phyloP scores from a whole-genome alignment of 2,888 invertebrate species.

The Osmoderma eremita region DNA sequence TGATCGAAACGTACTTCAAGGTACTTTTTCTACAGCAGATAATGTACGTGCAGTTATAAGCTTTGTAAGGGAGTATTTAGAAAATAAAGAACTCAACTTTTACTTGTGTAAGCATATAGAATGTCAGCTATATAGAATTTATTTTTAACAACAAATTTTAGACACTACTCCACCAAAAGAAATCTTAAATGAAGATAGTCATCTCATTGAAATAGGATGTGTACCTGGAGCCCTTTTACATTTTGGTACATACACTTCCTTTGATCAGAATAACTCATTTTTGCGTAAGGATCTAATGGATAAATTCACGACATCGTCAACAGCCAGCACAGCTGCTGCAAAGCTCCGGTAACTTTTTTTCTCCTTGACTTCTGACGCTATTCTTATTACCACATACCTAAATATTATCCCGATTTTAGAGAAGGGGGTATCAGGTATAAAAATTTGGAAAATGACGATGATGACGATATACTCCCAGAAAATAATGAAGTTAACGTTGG shows the following conservation, averaged over 20 bases:
- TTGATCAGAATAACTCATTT: conserved; percentile 61
- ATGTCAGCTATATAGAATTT: not conserved
- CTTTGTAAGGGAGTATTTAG: conserved; percentile 79
- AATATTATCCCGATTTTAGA: conserved; percentile 24
- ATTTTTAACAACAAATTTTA: conserved; percentile 59
- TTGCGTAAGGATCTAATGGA: conserved; percentile 70
- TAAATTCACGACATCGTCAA: conserved; percentile 73
- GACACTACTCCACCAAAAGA: conserved; percentile 87
- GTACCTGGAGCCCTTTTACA: conserved; percentile 83
- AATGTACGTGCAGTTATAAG: conserved; percentile 75
- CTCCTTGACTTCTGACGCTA: too few species aligned
- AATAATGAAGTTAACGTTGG: conserved; percentile 53
- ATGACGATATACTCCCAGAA: conserved; percentile 43
- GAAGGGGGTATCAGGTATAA: conserved; percentile 42
- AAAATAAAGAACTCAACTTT: conserved; percentile 74
- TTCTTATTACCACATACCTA: not conserved
- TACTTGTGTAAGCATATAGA: conserved; percentile 78
- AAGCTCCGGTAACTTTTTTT: conserved; percentile 69
- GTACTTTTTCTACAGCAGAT: conserved; percentile 81
- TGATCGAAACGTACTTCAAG: conserved; percentile 86
- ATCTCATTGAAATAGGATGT: conserved; percentile 77
- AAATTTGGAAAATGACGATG: conserved; percentile 48
- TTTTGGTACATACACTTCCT: conserved; percentile 68
- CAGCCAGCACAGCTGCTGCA: conserved; percentile 75
- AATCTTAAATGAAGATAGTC: conserved; percentile 70